Base-by-base conservation (phyloP, 2,888 invertebrate genomes). In the Zeuzera pyrina region DNA sequence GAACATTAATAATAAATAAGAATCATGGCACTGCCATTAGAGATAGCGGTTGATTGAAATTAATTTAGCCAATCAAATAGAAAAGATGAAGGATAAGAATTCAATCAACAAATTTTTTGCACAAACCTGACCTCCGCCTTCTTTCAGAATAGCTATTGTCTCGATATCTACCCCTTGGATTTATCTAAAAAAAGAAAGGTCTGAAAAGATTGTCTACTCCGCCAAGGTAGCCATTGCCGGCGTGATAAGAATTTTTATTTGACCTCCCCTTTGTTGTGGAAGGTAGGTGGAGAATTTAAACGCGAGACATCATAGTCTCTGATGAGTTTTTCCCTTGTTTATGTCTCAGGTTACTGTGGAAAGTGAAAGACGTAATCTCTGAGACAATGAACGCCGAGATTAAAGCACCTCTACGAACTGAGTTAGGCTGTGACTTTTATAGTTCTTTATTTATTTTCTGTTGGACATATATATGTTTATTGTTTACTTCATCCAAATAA, bases 191-290 rank as follows among this genome's bases (percentile, higher is more conserved):
- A 25, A 29, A 34, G 30, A 34, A 34, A 15, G 28, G 28, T 15
- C 41, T 34, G 22, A 31, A 28, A 35, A 48, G 44, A 47, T 53
- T 46, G 45, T 36, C 34, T 34, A 33, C 36, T 37, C 36, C n/a
- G 33, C 35, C 29, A 31, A 34, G 38, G 39, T 37, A 33, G 34
- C 47, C 44, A 33, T 39, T 45, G 39, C 42, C 42, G 46, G 40
- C 54, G 55, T 52, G 66, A 64, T 62, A 58, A 53, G 61, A 62
- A 55, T 62, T 62, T 53, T 57, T 57, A 58, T 62, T 49, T 45
- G 34, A 45, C 44, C 23, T 29, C 35, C 41, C 44, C 35, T 50
- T 53, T 47, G 51, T 56, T 57, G 52, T 50, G 45, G 40, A 41
- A 43, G 42, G 42, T 47, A 58, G 51, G 52, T 56, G 43, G 47